Evolutionary conservation across 1,140 invertebrate genomes (phyloP).

Genomic region (Pantala flavescens): DNA sequence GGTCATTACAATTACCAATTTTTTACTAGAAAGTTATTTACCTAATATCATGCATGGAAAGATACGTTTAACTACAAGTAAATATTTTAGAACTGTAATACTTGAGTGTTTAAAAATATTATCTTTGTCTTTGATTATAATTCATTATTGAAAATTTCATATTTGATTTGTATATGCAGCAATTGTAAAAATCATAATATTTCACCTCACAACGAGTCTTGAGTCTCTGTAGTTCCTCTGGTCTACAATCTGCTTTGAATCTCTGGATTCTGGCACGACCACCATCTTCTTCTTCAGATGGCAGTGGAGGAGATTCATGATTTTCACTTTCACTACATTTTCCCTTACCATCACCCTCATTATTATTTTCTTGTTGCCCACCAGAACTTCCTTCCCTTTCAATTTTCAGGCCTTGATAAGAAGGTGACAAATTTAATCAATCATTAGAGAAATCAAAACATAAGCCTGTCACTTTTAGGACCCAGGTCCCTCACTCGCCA

Average conservation of each 20-base stretch:
- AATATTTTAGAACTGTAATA: too few species aligned
- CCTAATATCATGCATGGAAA: too few species aligned
- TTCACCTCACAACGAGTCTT: slow-evolving; percentile 54
- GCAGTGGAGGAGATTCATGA: not conserved
- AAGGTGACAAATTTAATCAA: not conserved
- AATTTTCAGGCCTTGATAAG: not conserved
- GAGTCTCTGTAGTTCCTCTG: slow-evolving; percentile 63
- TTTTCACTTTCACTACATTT: not conserved
- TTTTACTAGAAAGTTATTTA: too few species aligned
- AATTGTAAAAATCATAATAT: not conserved
- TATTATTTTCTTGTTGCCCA: not conserved
- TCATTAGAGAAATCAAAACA: too few species aligned
- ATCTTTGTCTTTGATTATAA: too few species aligned
- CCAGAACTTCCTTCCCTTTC: not conserved
- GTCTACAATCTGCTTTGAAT: slow-evolving; percentile 68
- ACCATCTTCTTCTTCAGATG: not conserved
- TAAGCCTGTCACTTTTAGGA: too few species aligned
- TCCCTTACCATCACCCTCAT: not conserved
- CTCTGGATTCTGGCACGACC: slow-evolving; percentile 39
- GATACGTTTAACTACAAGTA: too few species aligned
- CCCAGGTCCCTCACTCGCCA: too few species aligned
- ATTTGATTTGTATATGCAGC: too few species aligned
- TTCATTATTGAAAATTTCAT: too few species aligned
- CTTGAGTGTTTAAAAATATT: too few species aligned
- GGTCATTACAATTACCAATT: too few species aligned